Conservation (phyloP, 2,797 vertebrate genomes). For the Heterohyrax brucei region DNA sequence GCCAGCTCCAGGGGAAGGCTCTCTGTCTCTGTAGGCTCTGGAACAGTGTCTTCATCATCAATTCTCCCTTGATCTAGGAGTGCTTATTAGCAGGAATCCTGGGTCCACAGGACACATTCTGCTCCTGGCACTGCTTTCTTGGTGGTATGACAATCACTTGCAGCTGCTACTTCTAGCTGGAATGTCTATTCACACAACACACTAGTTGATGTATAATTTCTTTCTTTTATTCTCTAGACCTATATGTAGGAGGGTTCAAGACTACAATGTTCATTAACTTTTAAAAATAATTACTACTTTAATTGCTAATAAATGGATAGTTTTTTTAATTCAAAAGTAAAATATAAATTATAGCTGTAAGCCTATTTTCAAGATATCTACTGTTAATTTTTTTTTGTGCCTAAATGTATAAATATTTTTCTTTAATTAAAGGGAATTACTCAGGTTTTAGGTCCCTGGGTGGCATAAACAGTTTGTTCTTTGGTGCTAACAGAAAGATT, state of each 20-base stretch:
- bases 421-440: background rate
- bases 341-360: background rate
- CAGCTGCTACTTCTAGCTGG: background rate
- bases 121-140: too few relatives aligned
- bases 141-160: too few relatives aligned
- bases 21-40: too few relatives aligned
- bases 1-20: too few relatives aligned
- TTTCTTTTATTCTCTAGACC: slow-evolving; percentile 1
- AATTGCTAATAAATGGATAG: slow-evolving; percentile 29
- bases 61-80: too few relatives aligned
- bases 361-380: background rate
- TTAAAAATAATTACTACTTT: slow-evolving; percentile 12
- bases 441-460: background rate
- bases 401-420: slow-evolving; percentile 18
- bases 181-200: background rate
- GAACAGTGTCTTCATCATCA: too few relatives aligned
- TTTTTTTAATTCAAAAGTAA: background rate
- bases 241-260: background rate
- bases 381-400: slow-evolving; percentile 1
- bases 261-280: background rate
- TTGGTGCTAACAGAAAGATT: too few relatives aligned
- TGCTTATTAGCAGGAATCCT: too few relatives aligned
- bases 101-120: too few relatives aligned
- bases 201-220: background rate
- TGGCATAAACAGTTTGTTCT: too few relatives aligned